These are phyloP conservation scores for Macrostomum lignano DNA, from an alignment of 1,140 invertebrate genomes.

Conservation along the genomic window DNA sequence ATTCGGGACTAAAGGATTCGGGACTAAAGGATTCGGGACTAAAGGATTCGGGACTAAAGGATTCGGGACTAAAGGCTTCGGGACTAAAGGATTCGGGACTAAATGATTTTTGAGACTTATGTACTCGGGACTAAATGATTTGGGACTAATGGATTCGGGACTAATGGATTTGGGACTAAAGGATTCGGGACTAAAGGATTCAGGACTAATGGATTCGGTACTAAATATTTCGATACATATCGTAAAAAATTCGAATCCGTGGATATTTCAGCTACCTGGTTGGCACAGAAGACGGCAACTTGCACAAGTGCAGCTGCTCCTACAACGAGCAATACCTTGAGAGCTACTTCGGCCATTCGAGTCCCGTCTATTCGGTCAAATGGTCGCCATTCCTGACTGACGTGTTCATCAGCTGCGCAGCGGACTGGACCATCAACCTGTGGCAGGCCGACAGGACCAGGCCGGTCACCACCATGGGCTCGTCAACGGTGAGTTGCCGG, in stretches of 20 bases:
- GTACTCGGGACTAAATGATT: too few species aligned
- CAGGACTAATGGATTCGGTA: too few species aligned
- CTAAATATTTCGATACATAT: background rate
- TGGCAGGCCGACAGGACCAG: slow-evolving; percentile 11
- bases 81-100: too few species aligned
- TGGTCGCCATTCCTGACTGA: slow-evolving; percentile 32
- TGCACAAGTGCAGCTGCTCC: slow-evolving; percentile 27
- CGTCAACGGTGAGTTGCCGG: background rate
- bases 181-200: too few species aligned
- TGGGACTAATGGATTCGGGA: too few species aligned
- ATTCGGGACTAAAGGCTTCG: too few species aligned
- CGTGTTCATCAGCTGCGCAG: slow-evolving; percentile 25
- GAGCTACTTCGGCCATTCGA: slow-evolving; percentile 21
- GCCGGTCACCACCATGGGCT: background rate
- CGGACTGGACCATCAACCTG: slow-evolving; percentile 25
- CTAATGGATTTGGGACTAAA: too few species aligned
- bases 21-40: too few species aligned
- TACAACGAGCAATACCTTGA: slow-evolving; percentile 29
- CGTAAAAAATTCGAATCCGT: slow-evolving; percentile 3
- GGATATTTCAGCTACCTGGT: slow-evolving; percentile 18
- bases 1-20: too few species aligned
- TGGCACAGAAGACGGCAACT: slow-evolving; percentile 26
- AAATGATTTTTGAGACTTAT: too few species aligned
- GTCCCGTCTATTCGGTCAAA: slow-evolving; percentile 54
- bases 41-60: too few species aligned